These are phyloP conservation scores for Leptopterna dolabrata DNA, from an alignment of 2,888 invertebrate genomes.

Conservation along the genomic window DNA sequence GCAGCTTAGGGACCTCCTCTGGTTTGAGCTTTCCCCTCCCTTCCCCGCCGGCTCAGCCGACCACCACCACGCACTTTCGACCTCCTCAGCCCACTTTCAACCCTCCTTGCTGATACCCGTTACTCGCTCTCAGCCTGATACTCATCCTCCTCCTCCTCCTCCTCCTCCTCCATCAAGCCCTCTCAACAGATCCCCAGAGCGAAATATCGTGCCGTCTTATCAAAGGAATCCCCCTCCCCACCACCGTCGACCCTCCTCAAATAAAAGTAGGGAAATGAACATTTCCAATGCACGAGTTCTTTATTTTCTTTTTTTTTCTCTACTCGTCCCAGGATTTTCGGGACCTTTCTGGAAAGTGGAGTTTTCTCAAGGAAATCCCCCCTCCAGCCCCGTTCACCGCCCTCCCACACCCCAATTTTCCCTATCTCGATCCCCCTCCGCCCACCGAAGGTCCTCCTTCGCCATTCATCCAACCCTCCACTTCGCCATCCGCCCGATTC, in stretches of 20 bases:
- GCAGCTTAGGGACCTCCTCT: conserved; percentile 30
- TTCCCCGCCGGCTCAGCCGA: background rate
- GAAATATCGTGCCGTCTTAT: conserved; percentile 37
- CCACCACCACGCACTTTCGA: no score
- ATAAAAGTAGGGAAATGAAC: conserved; percentile 44
- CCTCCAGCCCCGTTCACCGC: background rate
- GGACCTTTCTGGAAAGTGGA: background rate
- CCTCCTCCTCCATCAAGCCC: background rate
- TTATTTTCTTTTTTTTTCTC: background rate
- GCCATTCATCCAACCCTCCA: background rate
- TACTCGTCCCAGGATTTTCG: background rate
- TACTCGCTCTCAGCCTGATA: background rate
- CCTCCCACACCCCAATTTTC: background rate
- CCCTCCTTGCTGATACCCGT: no score
- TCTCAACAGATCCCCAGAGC: background rate
- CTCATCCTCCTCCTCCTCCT: background rate
- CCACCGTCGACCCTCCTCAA: conserved; percentile 14
- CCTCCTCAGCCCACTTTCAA: no score
- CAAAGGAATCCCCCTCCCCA: conserved; percentile 10
- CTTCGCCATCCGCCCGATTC: background rate
- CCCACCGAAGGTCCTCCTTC: no score
- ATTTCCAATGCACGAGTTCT: conserved; percentile 33
- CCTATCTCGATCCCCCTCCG: background rate
- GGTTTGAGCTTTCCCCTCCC: background rate
- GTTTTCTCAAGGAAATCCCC: background rate